Conservation (phyloP, 2,888 invertebrate genomes). For the Hetaerina titia region DNA sequence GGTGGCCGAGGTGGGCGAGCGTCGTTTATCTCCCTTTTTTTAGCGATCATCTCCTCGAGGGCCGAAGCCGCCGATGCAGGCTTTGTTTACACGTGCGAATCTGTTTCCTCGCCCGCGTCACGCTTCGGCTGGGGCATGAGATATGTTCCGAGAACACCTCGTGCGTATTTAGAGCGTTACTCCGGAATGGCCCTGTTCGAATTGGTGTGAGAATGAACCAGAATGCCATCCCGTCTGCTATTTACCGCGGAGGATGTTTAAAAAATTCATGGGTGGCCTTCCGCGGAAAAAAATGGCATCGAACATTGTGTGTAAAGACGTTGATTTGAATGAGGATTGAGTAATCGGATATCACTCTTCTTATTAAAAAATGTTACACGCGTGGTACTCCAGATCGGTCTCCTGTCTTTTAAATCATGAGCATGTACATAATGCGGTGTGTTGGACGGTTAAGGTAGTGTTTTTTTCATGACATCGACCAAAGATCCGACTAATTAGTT, state of each 20-base stretch:
- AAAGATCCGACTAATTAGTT: no score
- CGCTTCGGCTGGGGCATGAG: not conserved
- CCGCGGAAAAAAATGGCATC: not conserved
- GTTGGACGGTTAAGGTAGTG: no score
- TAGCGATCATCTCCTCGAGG: slow-evolving; percentile 4
- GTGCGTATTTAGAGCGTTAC: not conserved
- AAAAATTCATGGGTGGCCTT: no score
- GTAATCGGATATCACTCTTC: no score
- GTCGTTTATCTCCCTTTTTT: slow-evolving; percentile 19
- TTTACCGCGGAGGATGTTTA: no score
- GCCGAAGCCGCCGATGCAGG: not conserved
- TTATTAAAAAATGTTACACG: no score
- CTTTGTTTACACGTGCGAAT: slow-evolving; percentile 12
- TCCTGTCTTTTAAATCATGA: no score
- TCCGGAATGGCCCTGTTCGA: not conserved
- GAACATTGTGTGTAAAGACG: not conserved
- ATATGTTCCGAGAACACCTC: not conserved
- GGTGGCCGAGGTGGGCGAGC: not conserved
- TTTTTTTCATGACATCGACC: no score
- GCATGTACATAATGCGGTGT: no score
- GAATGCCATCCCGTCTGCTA: no score
- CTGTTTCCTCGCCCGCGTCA: not conserved
- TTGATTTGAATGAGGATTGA: not conserved
- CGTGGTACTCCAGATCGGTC: no score
- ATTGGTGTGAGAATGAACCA: no score